Base-by-base conservation (phyloP, 1,140 invertebrate species). In the Trachymyrmex cornetzi region DNA sequence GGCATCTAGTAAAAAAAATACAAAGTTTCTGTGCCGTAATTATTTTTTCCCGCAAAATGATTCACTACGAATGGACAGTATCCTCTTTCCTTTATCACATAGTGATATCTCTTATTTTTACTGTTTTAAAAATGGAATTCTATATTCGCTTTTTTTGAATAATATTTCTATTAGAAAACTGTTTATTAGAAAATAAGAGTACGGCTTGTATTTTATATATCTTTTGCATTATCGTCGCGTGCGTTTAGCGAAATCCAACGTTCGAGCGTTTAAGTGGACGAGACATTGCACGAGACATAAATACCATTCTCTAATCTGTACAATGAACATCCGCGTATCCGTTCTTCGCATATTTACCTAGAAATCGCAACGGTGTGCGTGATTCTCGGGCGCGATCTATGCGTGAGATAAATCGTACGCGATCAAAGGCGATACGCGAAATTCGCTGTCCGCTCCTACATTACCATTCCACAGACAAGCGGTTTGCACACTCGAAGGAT, bases 371-470 rank as follows among this genome's bases (percentile, higher is more conserved):
- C 80, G 80, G 14, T 27, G 80, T 63, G 80, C 80, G 80, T 84
- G 80, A 59, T 38, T 84, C 67, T 30, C 67, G 69, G 38, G 27
- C 24, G 34, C 80, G 80, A 84, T 84, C 55, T 84, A 61, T 34
- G 80, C 69, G 80, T 84, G 80, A 84, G 80, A 84, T 84, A 74
- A 84, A 84, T 74, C 22, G 69, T 74, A 27, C 69, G 30, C n/a
- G 80, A 84, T 84, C 69, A 22, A 61, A 82, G 67, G 27, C 69
- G 80, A 84, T 74, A 84, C 80, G 80, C 80, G 80, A 84, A 84
- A 84, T 63, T 84, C 38, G 55, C 80, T 61, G 34, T 38, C 24
- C 55, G 69, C 53, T 84, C 38, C 69, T 44, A 74, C 71, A 48
- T 75, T 27, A 30, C 80, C 24, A 22, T 61, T 44, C 7, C 80